Percentiles rank a stretch among this genome's conserved stretches.
These are phyloP conservation scores for Pangasius mekongensis DNA, from an alignment of 2,797 vertebrate species.

Conservation along the genomic window DNA sequence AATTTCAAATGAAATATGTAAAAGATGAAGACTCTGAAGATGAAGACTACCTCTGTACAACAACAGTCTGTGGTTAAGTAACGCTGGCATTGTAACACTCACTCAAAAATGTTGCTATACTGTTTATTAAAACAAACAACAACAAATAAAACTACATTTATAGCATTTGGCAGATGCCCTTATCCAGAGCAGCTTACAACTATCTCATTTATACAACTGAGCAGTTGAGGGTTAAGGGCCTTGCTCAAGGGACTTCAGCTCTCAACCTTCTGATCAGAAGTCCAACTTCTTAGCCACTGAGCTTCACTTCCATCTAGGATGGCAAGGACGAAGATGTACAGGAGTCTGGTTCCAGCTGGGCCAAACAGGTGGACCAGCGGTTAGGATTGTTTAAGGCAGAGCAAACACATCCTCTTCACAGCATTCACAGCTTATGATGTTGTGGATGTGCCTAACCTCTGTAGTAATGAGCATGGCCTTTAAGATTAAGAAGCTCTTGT, in stretches of 20 bases:
- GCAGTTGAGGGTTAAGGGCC: too few relatives aligned
- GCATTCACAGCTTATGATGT: not conserved
- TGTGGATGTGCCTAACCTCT: not conserved
- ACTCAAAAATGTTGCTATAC: not conserved
- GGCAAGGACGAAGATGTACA: not conserved
- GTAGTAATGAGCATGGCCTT: too few relatives aligned
- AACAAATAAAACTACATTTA: too few relatives aligned
- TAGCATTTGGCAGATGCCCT: too few relatives aligned
- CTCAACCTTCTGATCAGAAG: too few relatives aligned
- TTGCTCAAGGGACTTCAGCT: too few relatives aligned
- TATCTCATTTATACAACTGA: too few relatives aligned
- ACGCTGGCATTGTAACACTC: not conserved
- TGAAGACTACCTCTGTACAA: constrained; percentile 9
- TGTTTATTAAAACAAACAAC: too few relatives aligned
- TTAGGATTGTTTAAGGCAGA: not conserved
- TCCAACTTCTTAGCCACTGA: too few relatives aligned
- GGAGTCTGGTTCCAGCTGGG: not conserved
- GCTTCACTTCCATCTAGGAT: not conserved
- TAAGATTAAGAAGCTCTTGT: too few relatives aligned
- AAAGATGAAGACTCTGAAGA: constrained; percentile 10
- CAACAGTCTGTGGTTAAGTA: constrained; percentile 22
- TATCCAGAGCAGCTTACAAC: too few relatives aligned
- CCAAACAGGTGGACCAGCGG: too few relatives aligned
- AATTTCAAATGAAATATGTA: not conserved
- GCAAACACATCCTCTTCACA: not conserved